Base-by-base conservation (phyloP, 2,888 invertebrate species). In the Tubiluchus corallicola region DNA sequence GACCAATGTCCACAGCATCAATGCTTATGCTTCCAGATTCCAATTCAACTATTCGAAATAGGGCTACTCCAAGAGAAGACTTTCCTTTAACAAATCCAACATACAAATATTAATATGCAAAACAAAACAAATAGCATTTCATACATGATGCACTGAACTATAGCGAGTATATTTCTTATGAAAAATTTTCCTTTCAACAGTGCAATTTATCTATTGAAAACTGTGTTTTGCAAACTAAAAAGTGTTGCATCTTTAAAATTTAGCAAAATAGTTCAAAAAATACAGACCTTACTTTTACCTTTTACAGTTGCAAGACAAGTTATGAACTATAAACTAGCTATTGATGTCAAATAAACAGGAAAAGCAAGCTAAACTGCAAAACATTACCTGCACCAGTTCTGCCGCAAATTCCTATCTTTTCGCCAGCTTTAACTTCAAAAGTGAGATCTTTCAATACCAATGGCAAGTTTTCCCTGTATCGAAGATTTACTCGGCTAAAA, bases 351-450 rank as follows among this genome's bases (percentile, higher is more conserved):
- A n/a, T 9, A n/a, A 29, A 29, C 9, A n/a, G 29, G 29, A 29
- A 13, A n/a, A 29, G 29, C n/a, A 29, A 29, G 29, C n/a, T n/a
- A n/a, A n/a, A n/a, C 13, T 29, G 29, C 29, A 29, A 29, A n/a
- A 41, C 44, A 52, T 49, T 53, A 66, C 71, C 71, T 45, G 70
- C 69, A 5, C 71, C 72, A 4, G 71, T 71, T 50, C 71, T 54
- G 20, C 72, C 72, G 40, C 71, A 65, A 52, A 67, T 64, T 62
- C 74, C 75, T 48, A 75, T 67, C 58, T 74, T 75, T 54, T 75
- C 73, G 41, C 67, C 64, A 16, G 69, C 59, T 20, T 65, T 57
- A 21, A 74, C 63, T 29, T 64, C 65, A 55, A 75, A 72, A 3
- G 68, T 66, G 40, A 76, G 58, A 15, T 67, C 66, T 46, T 70